Percentiles rank a stretch among this genome's conserved stretches.
Evolutionary conservation across 1,140 invertebrate genomes (phyloP).

Genomic region (Drosophila carrolli): DNA sequence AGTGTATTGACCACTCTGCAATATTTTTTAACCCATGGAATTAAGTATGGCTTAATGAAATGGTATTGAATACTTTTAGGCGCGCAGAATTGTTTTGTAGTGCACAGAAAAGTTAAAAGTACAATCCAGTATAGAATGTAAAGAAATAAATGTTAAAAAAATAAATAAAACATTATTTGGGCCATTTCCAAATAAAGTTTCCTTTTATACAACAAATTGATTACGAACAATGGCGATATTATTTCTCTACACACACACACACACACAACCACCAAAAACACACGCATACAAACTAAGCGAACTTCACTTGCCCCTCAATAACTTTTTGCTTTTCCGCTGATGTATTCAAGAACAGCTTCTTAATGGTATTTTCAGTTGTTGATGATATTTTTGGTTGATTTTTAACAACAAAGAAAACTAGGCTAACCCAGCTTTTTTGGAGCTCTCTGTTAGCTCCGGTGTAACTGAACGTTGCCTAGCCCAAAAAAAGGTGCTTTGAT

Average conservation of each 20-base stretch:
- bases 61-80: neutral
- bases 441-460: conserved; percentile 22
- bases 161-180: neutral
- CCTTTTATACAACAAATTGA: neutral
- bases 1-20: too few species aligned
- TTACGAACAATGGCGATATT: neutral
- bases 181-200: too few species aligned
- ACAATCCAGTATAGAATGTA: too few species aligned
- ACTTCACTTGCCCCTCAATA: conserved; percentile 65
- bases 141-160: too few species aligned
- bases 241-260: conserved; percentile 8
- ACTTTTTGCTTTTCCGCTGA: conserved; percentile 74
- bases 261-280: conserved; percentile 12
- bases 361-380: conserved; percentile 71
- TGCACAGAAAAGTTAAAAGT: too few species aligned
- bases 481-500: conserved; percentile 66
- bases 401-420: conserved; percentile 41
- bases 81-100: neutral
- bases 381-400: conserved; percentile 56
- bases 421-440: conserved; percentile 34
- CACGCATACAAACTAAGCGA: conserved; percentile 51
- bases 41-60: neutral
- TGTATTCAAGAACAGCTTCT: conserved; percentile 73
- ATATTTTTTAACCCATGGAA: too few species aligned
- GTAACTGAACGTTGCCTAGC: conserved; percentile 65